A percentile compares a stretch with the other conserved stretches of the same genome.
Conservation (phyloP, 2,888 invertebrate genomes). For the Eretmocerus hayati region DNA sequence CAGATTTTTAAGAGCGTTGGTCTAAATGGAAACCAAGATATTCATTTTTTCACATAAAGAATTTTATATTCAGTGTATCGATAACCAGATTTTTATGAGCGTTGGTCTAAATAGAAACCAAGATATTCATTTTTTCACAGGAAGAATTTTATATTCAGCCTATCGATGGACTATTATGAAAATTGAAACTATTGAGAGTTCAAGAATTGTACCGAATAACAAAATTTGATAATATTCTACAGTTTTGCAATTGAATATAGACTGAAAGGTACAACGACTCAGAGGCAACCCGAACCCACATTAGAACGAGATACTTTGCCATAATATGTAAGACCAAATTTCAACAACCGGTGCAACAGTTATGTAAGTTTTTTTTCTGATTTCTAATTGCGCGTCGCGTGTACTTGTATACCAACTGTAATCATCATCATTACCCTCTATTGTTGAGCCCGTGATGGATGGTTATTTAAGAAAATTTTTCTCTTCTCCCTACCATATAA, state of each 20-base stretch:
- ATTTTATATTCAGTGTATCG: neutral
- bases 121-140: neutral
- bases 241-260: neutral
- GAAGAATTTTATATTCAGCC: neutral
- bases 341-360: slow-evolving; percentile 17
- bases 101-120: neutral
- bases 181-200: slow-evolving; percentile 10
- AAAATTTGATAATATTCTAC: slow-evolving; percentile 12
- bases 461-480: slow-evolving; percentile 17
- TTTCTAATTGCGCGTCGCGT: slow-evolving; percentile 20
- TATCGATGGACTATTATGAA: neutral
- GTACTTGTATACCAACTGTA: slow-evolving; percentile 18
- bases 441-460: slow-evolving; percentile 17
- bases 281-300: no score
- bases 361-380: slow-evolving; percentile 11
- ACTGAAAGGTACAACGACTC: no score
- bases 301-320: neutral
- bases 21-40: neutral
- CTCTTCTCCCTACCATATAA: slow-evolving; percentile 7
- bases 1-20: neutral
- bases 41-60: neutral
- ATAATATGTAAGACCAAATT: slow-evolving; percentile 16
- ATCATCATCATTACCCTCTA: slow-evolving; percentile 21
- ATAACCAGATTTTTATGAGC: neutral
- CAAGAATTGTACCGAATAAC: slow-evolving; percentile 17